Percentiles rank a stretch among this genome's conserved stretches.
phyloP scores from a whole-genome alignment of 2,888 invertebrate genomes.

The Andrena dorsata region DNA sequence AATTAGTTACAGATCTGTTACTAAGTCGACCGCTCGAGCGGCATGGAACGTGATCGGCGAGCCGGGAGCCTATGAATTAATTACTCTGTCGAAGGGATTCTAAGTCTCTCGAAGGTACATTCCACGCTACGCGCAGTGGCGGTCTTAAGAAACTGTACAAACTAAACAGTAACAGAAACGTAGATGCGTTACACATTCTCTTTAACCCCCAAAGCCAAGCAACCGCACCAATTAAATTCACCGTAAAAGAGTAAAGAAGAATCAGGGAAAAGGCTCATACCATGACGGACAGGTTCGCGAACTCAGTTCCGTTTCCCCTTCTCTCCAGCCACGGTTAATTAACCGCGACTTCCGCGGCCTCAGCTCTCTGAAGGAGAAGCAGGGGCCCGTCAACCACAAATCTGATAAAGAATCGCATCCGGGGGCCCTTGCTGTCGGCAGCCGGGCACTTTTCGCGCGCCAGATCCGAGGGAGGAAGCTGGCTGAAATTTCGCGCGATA shows the following conservation, averaged over 20 bases:
- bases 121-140: background rate
- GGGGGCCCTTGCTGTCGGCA: conserved; percentile 49
- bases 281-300: conserved; percentile 52
- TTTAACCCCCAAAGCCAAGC: background rate
- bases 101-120: background rate
- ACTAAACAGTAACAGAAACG: too few relatives aligned
- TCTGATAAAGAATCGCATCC: conserved; percentile 77
- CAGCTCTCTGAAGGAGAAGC: conserved; percentile 12
- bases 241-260: background rate
- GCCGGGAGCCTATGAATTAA: background rate
- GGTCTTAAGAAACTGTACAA: background rate
- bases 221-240: conserved; percentile 40
- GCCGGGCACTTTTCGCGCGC: conserved; percentile 35
- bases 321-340: conserved; percentile 52
- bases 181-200: too few relatives aligned
- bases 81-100: background rate
- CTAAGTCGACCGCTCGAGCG: background rate
- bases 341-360: conserved; percentile 52
- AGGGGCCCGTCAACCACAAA: conserved; percentile 71
- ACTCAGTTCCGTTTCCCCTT: conserved; percentile 40
- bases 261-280: background rate
- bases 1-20: conserved; percentile 29
- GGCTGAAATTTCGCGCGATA: conserved; percentile 78
- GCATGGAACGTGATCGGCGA: background rate
- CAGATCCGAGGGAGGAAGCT: conserved; percentile 52